These are phyloP conservation scores for Cydia fagiglandana DNA, from an alignment of 1,140 invertebrate species.

Conservation along the genomic window DNA sequence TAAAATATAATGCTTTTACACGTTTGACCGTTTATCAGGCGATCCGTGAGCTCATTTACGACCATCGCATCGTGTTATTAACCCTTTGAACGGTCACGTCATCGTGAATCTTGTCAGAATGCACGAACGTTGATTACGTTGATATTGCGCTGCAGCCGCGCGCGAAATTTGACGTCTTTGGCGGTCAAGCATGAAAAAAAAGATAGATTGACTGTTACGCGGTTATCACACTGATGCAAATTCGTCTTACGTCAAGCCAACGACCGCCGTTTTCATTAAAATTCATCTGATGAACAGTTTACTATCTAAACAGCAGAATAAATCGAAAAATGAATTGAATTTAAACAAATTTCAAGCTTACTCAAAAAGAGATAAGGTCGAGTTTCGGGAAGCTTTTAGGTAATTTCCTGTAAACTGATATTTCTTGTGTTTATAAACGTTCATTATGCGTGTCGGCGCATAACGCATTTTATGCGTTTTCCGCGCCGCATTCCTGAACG, in stretches of 20 bases:
- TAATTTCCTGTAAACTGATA: constrained; percentile 11
- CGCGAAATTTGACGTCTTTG: too few species aligned
- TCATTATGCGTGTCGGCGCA: constrained; percentile 22
- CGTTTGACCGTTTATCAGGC: too few species aligned
- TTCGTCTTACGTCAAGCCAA: too few species aligned
- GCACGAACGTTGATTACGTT: too few species aligned
- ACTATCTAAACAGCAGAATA: neutral
- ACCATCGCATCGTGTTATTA: too few species aligned
- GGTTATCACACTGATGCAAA: too few species aligned
- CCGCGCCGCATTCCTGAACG: constrained; percentile 3
- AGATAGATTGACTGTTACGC: too few species aligned
- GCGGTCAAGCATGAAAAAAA: neutral
- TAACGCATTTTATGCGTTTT: constrained; percentile 20
- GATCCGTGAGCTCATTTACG: too few species aligned
- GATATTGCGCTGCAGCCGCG: too few species aligned
- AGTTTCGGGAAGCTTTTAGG: neutral
- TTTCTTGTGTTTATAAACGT: constrained; percentile 10
- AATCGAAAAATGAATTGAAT: neutral
- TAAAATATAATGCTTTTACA: too few species aligned
- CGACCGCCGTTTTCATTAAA: neutral
- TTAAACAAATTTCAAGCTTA: neutral
- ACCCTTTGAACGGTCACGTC: too few species aligned
- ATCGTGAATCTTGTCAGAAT: too few species aligned
- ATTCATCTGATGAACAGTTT: neutral
- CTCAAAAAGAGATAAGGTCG: neutral